Evolutionary conservation across 92 coral and sea anemone species (phyloP), one percentile per base, ranked within the genome.

Genomic region (Zoanthus sansibaricus): DNA sequence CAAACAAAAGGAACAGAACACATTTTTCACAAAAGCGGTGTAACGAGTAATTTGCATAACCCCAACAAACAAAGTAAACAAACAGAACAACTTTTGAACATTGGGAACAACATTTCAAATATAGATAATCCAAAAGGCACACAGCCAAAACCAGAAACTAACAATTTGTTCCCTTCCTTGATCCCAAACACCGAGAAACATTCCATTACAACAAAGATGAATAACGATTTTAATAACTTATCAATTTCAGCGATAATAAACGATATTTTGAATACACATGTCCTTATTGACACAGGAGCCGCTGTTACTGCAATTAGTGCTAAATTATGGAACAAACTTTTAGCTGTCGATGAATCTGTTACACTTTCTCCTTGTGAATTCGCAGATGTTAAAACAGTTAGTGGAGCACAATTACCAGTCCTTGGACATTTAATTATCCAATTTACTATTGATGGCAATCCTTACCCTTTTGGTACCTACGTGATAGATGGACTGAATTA

Each of bases 201-300:
- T 31, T 17, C 32, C 54, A 44, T 17, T 25, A 20, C 68, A 8
- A n/a, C 52, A 33, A 16, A 14, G 17, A 76, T 52, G 66, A 51
- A 5, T 18, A 58, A 76, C 5, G 58, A 21, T 16, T 15, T 9
- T 4, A 11, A 52, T 47, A 76, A 9, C 18, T 52, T 76, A 59
- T 18, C 82, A 11, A 20, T 76, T 15, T 17, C 20, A 21, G 88
- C 79, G 46, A 15, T 15, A 33, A 75, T 86, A n/a, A 86, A 86
- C 67, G 83, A 59, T 2, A 86, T 37, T 15, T 45, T 44, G 6
- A 1, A 62, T 4, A 75, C 75, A 11, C 16, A 75, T 3, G 67
- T 52, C 6, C 83, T 86, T 8, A 49, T 86, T 70, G 89, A 86
- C 79, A 85, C 88, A 7, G 82, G 88, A 7, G 88, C 88, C 3